Percentiles rank a stretch among this genome's conserved stretches.
Evolutionary conservation across 2,797 vertebrate genomes (phyloP).

Genomic region (Gymnoscopelus microlampas): DNA sequence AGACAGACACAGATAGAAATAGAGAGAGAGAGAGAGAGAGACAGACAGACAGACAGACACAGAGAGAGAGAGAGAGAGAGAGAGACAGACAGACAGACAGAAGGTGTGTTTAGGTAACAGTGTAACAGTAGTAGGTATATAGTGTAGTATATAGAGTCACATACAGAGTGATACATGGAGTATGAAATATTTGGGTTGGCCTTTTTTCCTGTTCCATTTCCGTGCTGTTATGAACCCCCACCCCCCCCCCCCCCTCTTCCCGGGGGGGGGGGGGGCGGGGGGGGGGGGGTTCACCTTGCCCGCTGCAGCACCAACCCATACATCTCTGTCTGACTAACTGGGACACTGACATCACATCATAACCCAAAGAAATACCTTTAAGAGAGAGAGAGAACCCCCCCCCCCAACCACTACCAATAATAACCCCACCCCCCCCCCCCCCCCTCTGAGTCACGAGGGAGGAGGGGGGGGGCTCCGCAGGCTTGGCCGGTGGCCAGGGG

Average conservation of each 20-base stretch:
- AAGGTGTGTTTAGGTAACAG: constrained; percentile 49
- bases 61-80: no score
- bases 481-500: constrained; percentile 62
- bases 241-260: no score
- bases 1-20: no score
- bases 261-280: no score
- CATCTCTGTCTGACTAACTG: constrained; percentile 74
- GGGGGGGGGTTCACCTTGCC: constrained; percentile 46
- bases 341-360: constrained; percentile 76
- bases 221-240: constrained; percentile 45
- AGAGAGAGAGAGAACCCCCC: neutral
- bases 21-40: no score
- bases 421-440: no score
- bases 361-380: constrained; percentile 72
- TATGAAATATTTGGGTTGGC: constrained; percentile 74
- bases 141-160: constrained; percentile 22
- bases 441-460: constrained; percentile 63
- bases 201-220: constrained; percentile 73
- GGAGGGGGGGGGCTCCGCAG: constrained; percentile 3
- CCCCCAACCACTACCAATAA: no score
- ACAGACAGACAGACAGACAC: constrained; percentile 14
- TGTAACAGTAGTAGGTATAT: constrained; percentile 27
- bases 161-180: constrained; percentile 69
- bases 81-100: no score
- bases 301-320: constrained; percentile 59